phyloP scores from a whole-genome alignment of 2,797 vertebrate genomes.

The Phaenicophaeus curvirostris region DNA sequence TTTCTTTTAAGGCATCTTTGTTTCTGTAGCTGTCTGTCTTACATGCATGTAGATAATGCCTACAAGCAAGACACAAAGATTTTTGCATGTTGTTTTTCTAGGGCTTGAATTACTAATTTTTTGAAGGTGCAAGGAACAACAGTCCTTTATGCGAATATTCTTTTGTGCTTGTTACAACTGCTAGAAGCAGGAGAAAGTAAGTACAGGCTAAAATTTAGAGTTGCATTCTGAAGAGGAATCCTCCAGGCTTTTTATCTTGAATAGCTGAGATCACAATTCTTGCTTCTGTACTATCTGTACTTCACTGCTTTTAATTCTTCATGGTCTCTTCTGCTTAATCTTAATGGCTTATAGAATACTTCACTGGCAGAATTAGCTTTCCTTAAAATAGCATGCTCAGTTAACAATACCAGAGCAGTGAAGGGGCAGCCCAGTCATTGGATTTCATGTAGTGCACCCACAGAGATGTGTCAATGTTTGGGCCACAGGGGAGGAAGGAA shows the following conservation, averaged over 20 bases:
- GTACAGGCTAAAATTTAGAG: background rate
- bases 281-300: background rate
- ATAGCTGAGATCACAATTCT: background rate
- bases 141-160: slow-evolving; percentile 3
- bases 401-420: background rate
- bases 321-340: slow-evolving; percentile 14
- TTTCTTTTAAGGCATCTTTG: slow-evolving; percentile 12
- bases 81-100: background rate
- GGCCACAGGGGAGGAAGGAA: background rate
- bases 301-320: slow-evolving; percentile 44
- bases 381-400: slow-evolving; percentile 52
- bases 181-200: background rate
- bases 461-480: background rate
- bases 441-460: background rate
- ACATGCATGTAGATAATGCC: background rate
- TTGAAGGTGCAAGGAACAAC: slow-evolving; percentile 1
- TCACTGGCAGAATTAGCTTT: slow-evolving; percentile 46
- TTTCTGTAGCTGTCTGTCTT: slow-evolving; percentile 17
- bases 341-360: slow-evolving; percentile 32
- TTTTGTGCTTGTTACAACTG: background rate
- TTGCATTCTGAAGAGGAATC: background rate
- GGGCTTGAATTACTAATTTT: slow-evolving; percentile 34
- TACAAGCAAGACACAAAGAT: background rate
- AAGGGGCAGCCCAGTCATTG: background rate
- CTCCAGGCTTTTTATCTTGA: background rate